A percentile compares a stretch with the other conserved stretches of the same genome.
Conservation (phyloP, 1,140 invertebrate genomes). For the Hydropsyche tenuis region DNA sequence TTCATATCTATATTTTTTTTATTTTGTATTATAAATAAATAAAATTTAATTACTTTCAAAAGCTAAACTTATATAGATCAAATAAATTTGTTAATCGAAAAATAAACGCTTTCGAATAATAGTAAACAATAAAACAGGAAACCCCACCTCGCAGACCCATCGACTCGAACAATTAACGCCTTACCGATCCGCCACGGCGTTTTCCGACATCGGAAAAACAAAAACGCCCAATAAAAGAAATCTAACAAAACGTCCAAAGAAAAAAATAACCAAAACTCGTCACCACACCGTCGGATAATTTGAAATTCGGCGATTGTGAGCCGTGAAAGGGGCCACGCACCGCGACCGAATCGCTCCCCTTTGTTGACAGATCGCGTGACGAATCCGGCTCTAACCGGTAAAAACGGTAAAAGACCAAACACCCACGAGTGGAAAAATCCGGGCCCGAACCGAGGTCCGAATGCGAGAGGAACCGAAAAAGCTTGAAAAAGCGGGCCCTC, state of each 20-base stretch:
- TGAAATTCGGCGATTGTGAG: conserved; percentile 46
- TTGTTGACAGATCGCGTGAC: conserved; percentile 45
- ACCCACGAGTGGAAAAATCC: neutral
- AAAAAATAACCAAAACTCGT: neutral
- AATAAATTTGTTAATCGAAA: neutral
- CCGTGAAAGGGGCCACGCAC: conserved; percentile 48
- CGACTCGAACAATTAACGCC: conserved; percentile 35
- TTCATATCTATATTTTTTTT: too few species aligned
- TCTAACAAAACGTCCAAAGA: neutral
- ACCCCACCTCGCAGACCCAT: too few species aligned
- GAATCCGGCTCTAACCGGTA: conserved; percentile 40
- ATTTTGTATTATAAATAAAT: too few species aligned
- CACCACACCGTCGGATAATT: conserved; percentile 25
- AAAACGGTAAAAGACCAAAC: conserved; percentile 15
- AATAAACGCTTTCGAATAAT: too few species aligned
- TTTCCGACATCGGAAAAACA: neutral
- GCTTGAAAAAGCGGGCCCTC: neutral
- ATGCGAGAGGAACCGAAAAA: neutral
- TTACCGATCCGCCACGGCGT: conserved; percentile 24
- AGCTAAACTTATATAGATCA: neutral
- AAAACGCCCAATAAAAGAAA: neutral
- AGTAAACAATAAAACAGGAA: too few species aligned
- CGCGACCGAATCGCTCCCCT: conserved; percentile 41
- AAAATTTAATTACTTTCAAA: too few species aligned
- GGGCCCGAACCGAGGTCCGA: neutral